These are phyloP conservation scores for Calameuta idolon DNA, from an alignment of 2,888 invertebrate species.

Conservation along the genomic window DNA sequence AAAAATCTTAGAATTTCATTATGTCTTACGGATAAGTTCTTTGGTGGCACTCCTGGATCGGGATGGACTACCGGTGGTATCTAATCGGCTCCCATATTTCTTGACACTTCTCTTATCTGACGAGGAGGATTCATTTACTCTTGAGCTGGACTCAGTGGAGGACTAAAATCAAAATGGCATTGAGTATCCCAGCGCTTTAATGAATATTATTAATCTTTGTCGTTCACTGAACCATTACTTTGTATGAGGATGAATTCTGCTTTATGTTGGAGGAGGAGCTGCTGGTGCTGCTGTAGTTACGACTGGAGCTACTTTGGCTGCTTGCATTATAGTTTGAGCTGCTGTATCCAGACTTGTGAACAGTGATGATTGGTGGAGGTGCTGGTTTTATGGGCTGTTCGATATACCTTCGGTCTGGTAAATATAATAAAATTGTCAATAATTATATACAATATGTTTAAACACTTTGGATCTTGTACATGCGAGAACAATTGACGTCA, in stretches of 20 bases:
- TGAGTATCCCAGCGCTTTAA: neutral
- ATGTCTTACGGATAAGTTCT: conserved; percentile 82
- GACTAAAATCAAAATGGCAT: neutral
- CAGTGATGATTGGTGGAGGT: conserved; percentile 78
- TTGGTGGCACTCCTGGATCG: conserved; percentile 91
- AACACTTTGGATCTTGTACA: neutral
- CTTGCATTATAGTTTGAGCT: conserved; percentile 65
- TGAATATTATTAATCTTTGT: neutral
- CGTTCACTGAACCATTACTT: conserved; percentile 30
- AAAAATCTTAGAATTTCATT: conserved; percentile 12
- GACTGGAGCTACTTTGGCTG: conserved; percentile 62
- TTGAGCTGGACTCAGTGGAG: conserved; percentile 17
- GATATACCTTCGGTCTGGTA: conserved; percentile 83
- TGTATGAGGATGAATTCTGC: conserved; percentile 47
- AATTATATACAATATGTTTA: neutral
- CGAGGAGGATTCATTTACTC: conserved; percentile 44
- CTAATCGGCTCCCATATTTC: conserved; percentile 79
- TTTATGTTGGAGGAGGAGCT: conserved; percentile 31
- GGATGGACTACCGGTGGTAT: conserved; percentile 83
- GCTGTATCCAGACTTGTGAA: conserved; percentile 65
- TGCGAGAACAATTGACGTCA: neutral
- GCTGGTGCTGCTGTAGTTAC: conserved; percentile 38
- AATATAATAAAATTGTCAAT: conserved; percentile 15
- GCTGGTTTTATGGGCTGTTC: conserved; percentile 87
- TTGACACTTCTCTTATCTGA: conserved; percentile 70